Percentiles rank a stretch among this genome's conserved stretches.
Conservation (phyloP, 2,113 vertebrate genomes). For the Anolis carolinensis region DNA sequence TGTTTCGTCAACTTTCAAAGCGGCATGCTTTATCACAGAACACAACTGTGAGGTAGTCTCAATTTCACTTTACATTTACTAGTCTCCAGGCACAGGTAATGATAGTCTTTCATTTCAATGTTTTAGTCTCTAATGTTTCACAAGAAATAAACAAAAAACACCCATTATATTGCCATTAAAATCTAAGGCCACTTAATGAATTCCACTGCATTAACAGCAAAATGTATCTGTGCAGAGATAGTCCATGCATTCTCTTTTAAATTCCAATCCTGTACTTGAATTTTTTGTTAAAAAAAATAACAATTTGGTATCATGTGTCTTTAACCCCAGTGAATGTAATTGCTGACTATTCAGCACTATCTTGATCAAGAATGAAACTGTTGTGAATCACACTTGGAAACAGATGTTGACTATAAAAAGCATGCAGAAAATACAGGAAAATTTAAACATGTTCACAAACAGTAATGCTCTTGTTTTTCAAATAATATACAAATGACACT, state of each 20-base stretch:
- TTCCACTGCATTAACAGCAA: background rate
- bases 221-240: background rate
- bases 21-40: background rate
- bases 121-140: background rate
- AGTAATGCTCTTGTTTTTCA: background rate
- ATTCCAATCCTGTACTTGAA: background rate
- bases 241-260: background rate
- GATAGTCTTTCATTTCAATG: background rate
- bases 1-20: background rate
- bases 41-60: background rate
- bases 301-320: too few relatives aligned
- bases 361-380: background rate
- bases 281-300: too few relatives aligned
- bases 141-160: background rate
- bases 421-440: background rate
- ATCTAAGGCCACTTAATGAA: constrained; percentile 3
- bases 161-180: background rate
- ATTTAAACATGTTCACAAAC: background rate
- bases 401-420: background rate
- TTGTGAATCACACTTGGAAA: background rate
- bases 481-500: background rate
- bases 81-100: background rate
- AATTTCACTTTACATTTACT: background rate
- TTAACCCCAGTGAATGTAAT: too few relatives aligned
- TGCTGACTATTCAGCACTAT: background rate